Evolutionary conservation across 2,888 invertebrate genomes (phyloP), one percentile per base, ranked within the genome.

Genomic region (Drosophila lacicola): DNA sequence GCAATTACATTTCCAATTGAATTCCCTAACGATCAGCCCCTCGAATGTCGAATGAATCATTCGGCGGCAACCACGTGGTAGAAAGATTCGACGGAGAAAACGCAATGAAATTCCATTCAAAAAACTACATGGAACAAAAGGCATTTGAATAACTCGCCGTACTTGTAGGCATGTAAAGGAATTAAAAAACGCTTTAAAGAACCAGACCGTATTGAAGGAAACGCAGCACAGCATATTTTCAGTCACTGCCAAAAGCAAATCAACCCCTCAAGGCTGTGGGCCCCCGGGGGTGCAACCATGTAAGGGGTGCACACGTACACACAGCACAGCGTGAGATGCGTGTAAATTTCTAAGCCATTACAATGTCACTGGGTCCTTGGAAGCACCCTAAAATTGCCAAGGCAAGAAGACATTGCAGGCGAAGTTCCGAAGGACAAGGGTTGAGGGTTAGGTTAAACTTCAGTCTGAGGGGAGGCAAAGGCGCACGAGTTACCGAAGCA

Each of bases 291-390:
- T 65, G 9, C 62, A 67, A 53, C 44, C 75, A 51, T 82, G 77
- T 74, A 72, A 75, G 86, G 83, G 83, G 78, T 78, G 83, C 71
- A 74, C 61, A 42, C 34, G 42, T 33, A 53, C 42, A 34, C 4
- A 13, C 21, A 54, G 60, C 81, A 47, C 83, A 80, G 82, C 80
- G 69, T 75, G 83, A 71, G 78, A 82, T 85, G 88, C 69, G 88
- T 84, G 85, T 81, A 89, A 81, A 75, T 77, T 73, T 74, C 70
- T 70, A 77, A 77, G 69, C 85, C 83, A 87, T 85, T 85, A 85
- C 84, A 89, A 89, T 89, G 89, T 89, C 85, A 84, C 46, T 84
- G 70, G 85, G 88, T 84, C 85, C 88, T 87, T 89, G 82, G 77
- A 82, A 88, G 87, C 84, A 84, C 89, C 87, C 84, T 77, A 77